A percentile compares a stretch with the other conserved stretches of the same genome.
These are phyloP conservation scores for Scarus forsteni DNA, from an alignment of 2,797 vertebrate species.

Conservation along the genomic window DNA sequence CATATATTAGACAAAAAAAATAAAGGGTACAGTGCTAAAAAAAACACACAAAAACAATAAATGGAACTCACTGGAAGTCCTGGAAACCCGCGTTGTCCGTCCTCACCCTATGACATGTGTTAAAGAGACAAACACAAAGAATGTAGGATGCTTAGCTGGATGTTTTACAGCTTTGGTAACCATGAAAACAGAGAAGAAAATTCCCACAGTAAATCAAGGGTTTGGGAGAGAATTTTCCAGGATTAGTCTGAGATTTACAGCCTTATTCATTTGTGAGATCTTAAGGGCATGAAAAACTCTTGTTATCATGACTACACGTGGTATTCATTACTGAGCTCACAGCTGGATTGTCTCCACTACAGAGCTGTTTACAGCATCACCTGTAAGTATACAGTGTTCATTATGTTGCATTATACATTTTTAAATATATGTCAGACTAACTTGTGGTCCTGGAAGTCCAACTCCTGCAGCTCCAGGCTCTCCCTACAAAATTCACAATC, in stretches of 20 bases:
- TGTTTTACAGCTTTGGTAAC: constrained; percentile 3
- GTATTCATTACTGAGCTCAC: constrained; percentile 27
- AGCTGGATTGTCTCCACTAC: constrained; percentile 1
- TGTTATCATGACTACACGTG: constrained; percentile 14
- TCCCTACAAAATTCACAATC: constrained; percentile 68
- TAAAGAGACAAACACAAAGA: constrained; percentile 1
- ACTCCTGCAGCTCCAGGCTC: constrained; percentile 73
- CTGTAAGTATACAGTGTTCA: constrained; percentile 21
- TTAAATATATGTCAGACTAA: constrained; percentile 42
- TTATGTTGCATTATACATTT: neutral
- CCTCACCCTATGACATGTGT: constrained; percentile 73
- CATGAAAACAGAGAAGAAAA: constrained; percentile 5
- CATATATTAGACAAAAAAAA: constrained; percentile 16
- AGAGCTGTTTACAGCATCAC: constrained; percentile 7
- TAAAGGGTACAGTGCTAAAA: neutral
- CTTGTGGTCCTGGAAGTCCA: constrained; percentile 77
- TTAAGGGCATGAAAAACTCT: neutral
- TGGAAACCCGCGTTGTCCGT: constrained; percentile 80
- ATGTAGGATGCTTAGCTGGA: neutral
- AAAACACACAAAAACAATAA: constrained; percentile 5
- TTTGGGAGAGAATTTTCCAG: neutral
- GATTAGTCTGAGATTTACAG: constrained; percentile 43
- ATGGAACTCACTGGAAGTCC: constrained; percentile 75
- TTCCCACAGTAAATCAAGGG: constrained; percentile 6
- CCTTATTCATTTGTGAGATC: constrained; percentile 6